Percentiles rank a stretch among this genome's conserved stretches.
These are phyloP conservation scores for Melipona beecheii DNA, from an alignment of 2,888 invertebrate species.

Conservation along the genomic window DNA sequence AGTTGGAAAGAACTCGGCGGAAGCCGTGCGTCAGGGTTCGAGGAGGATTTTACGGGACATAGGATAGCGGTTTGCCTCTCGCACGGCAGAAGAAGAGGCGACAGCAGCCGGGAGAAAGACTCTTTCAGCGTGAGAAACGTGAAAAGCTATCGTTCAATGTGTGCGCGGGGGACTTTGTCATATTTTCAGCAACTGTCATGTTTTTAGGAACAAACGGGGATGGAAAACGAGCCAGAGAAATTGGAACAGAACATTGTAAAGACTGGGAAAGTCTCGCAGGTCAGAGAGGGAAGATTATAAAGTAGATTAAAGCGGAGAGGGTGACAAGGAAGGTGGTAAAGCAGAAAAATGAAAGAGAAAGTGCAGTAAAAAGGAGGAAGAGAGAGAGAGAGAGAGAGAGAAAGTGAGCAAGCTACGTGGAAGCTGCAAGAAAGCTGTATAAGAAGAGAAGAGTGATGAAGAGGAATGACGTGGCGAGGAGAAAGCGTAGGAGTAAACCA, in stretches of 20 bases:
- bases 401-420: not conserved
- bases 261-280: not conserved
- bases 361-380: not conserved
- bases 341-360: not conserved
- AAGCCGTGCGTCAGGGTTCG: conserved; percentile 60
- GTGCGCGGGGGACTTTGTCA: not conserved
- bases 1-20: conserved; percentile 55
- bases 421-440: conserved; percentile 18
- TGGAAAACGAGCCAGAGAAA: not conserved
- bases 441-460: conserved; percentile 25
- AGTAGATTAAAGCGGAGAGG: not conserved
- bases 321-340: not conserved
- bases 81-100: conserved; percentile 48
- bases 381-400: not conserved
- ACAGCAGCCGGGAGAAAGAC: conserved; percentile 76
- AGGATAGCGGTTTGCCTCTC: conserved; percentile 44
- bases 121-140: conserved; percentile 73
- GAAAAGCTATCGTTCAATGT: conserved; percentile 8
- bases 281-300: not conserved
- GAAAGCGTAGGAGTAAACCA: conserved; percentile 37
- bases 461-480: conserved; percentile 20
- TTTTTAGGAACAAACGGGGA: conserved; percentile 1
- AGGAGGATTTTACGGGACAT: conserved; percentile 60
- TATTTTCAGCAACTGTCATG: conserved; percentile 5
- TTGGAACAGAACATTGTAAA: not conserved